Percentiles rank a stretch among this genome's conserved stretches.
These are phyloP conservation scores for Galleria mellonella DNA, from an alignment of 1,140 invertebrate genomes.

Conservation along the genomic window DNA sequence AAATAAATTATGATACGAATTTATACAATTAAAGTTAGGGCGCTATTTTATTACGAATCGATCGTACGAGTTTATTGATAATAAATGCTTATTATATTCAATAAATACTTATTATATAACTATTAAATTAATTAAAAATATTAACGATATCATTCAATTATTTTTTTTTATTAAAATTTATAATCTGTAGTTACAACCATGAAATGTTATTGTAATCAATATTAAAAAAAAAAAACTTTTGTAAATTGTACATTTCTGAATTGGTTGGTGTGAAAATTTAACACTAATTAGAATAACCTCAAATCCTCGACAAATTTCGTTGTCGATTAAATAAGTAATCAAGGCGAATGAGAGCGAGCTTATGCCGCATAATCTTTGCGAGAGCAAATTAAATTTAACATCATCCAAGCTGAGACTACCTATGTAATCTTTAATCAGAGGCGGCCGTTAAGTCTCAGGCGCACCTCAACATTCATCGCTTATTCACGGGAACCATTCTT, in stretches of 20 bases:
- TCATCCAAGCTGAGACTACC: constrained; percentile 9
- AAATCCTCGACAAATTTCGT: constrained; percentile 17
- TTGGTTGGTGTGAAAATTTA: constrained; percentile 1
- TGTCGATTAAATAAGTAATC: constrained; percentile 19
- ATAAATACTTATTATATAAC: too few relatives aligned
- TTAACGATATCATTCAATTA: too few relatives aligned
- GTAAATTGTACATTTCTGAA: not conserved
- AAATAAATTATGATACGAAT: too few relatives aligned
- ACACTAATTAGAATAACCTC: constrained; percentile 4
- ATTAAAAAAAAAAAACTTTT: too few relatives aligned
- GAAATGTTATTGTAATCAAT: too few relatives aligned
- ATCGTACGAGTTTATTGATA: too few relatives aligned
- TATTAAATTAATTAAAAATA: too few relatives aligned
- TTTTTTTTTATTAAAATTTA: too few relatives aligned
- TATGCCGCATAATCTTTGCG: constrained; percentile 25
- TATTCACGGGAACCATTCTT: constrained; percentile 44
- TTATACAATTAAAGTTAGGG: too few relatives aligned
- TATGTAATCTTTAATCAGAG: constrained; percentile 31
- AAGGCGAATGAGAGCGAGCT: constrained; percentile 22
- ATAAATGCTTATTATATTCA: too few relatives aligned
- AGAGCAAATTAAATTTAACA: constrained; percentile 36
- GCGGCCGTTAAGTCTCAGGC: constrained; percentile 20
- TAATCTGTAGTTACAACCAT: too few relatives aligned
- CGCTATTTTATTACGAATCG: too few relatives aligned
- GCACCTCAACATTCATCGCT: constrained; percentile 34